Base-by-base conservation (phyloP, 2,888 invertebrate genomes). In the Leucoma salicis region DNA sequence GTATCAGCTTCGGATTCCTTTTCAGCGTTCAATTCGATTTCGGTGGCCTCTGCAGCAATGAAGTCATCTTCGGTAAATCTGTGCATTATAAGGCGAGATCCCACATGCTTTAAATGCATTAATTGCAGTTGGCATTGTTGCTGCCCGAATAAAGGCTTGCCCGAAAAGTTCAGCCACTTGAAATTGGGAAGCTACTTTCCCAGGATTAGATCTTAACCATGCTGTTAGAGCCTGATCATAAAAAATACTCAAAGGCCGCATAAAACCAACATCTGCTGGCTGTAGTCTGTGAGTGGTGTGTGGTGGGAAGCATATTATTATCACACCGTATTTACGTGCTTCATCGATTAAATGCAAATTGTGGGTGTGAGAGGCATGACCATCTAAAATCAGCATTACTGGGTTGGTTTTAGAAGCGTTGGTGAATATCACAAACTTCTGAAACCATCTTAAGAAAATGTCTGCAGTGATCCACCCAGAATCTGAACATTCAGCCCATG, bases 191-290 rank as follows among this genome's bases (percentile, higher is more conserved):
- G 6, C 3, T 16, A 16, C 3, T 16, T 16, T 16, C 6, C 64
- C 65, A 13, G 65, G 55, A 46, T 73, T 53, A 12, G 35, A 39
- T 8, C 46, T 42, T 11, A 63, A 34, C 63, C 66, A 70, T 11
- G 51, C 46, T 35, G 43, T 50, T 4, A 63, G 44, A 39, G 52
- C 57, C 36, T 56, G 32, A 11, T 52, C 48, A 49, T 35, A 35
- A 35, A 14, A 35, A 15, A 16, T 7, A 36, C 37, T 38, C 33
- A 42, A 42, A 18, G 24, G 34, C 18, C 39, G 31, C 36, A 49
- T 53, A 39, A 49, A 50, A 35, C 36, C 41, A 41, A 52, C 53
- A 45, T 57, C 53, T n/a, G 50, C 29, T 24, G 56, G 49, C 25
- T 57, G 57, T 11, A 53, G 32, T n/a, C 37, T 35, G 39, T 56